Evolutionary conservation across 2,888 invertebrate species (phyloP).

Genomic region (Autographa pulchrina): DNA sequence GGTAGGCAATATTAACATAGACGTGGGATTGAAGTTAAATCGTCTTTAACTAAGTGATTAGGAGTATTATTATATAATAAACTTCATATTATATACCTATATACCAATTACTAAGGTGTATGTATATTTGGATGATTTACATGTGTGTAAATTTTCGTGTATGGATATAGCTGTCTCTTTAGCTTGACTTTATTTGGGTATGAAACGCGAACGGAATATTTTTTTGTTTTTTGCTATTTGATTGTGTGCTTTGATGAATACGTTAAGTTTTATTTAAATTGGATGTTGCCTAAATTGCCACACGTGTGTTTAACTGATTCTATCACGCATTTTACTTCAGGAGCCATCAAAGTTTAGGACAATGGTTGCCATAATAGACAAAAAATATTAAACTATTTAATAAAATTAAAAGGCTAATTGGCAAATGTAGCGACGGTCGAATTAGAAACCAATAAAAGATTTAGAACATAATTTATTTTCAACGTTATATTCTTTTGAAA

Average conservation of each 20-base stretch:
- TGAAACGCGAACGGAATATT: conserved; percentile 40
- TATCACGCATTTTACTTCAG: no score
- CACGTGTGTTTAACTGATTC: neutral
- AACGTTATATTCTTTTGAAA: neutral
- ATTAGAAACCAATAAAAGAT: neutral
- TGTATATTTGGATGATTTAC: conserved; percentile 26
- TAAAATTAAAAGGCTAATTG: no score
- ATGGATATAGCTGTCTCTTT: conserved; percentile 40
- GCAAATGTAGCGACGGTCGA: neutral
- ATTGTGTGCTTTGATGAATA: conserved; percentile 23
- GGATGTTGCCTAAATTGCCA: neutral
- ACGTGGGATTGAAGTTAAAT: conserved; percentile 52
- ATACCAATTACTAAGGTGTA: conserved; percentile 41
- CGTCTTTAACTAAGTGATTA: conserved; percentile 41
- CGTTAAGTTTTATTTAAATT: neutral
- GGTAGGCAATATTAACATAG: conserved; percentile 56
- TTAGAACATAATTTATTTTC: neutral
- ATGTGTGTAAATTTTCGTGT: conserved; percentile 17
- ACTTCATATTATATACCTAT: conserved; percentile 23
- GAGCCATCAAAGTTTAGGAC: no score
- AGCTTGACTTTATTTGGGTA: conserved; percentile 18
- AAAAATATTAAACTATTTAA: no score
- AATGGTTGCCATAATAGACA: no score
- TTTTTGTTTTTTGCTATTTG: neutral
- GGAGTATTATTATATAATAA: conserved; percentile 41